phyloP scores from a whole-genome alignment of 2,113 vertebrate genomes.

The Callocephalon fimbriatum region DNA sequence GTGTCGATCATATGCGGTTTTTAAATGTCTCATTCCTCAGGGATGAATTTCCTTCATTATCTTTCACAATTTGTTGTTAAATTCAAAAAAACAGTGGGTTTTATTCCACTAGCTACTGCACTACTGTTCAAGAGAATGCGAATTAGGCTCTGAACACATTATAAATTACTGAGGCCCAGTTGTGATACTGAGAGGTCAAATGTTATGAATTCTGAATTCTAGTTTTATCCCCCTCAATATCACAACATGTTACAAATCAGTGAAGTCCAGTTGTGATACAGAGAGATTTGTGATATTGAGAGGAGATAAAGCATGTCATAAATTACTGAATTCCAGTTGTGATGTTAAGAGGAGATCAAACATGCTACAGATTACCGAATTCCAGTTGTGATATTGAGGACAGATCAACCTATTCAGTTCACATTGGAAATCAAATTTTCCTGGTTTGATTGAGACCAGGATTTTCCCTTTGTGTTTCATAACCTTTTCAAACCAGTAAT shows the following conservation, averaged over 20 bases:
- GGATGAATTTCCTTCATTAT: conserved; percentile 56
- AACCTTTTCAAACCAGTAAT: background rate
- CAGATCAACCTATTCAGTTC: background rate
- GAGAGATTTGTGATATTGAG: background rate
- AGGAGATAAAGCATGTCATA: background rate
- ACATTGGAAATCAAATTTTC: background rate
- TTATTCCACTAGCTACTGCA: background rate
- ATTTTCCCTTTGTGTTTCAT: background rate
- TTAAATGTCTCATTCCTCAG: conserved; percentile 65
- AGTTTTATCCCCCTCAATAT: background rate
- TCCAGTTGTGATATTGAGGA: background rate
- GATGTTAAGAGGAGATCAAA: background rate
- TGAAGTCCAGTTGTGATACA: background rate
- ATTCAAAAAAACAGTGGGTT: background rate
- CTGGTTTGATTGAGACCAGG: background rate
- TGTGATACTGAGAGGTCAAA: background rate
- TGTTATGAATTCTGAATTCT: background rate
- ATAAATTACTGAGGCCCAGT: background rate
- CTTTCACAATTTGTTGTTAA: background rate
- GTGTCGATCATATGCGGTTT: background rate
- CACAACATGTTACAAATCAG: background rate
- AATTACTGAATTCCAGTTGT: background rate
- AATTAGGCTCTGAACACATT: background rate
- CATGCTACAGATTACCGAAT: background rate
- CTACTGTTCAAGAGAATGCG: background rate